A percentile compares a stretch with the other conserved stretches of the same genome.
These are phyloP conservation scores for Zeugodacus cucurbitae DNA, from an alignment of 1,140 invertebrate species.

Conservation along the genomic window DNA sequence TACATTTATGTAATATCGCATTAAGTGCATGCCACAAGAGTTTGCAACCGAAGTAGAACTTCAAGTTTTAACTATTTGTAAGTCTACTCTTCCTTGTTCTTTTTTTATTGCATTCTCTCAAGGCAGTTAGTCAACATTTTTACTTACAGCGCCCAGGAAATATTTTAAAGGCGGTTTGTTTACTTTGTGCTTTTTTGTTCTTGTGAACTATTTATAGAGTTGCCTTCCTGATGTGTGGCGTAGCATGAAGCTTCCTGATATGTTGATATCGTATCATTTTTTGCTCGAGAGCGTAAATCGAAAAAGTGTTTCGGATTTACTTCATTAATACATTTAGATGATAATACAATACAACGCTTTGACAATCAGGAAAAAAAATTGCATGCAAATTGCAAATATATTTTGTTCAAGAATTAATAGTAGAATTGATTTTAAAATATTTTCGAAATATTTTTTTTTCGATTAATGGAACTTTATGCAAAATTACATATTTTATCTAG, in stretches of 20 bases:
- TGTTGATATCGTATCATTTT: neutral
- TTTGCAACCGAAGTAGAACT: neutral
- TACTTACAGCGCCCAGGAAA: neutral
- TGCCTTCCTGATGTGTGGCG: neutral
- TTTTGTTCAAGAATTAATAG: too few relatives aligned
- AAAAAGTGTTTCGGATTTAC: neutral
- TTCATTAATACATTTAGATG: too few relatives aligned
- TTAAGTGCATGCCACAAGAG: neutral
- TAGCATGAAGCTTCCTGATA: neutral
- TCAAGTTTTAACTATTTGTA: neutral
- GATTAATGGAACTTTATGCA: too few relatives aligned
- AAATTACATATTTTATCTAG: too few relatives aligned
- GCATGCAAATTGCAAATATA: too few relatives aligned
- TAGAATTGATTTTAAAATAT: too few relatives aligned
- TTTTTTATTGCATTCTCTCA: neutral
- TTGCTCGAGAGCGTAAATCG: neutral
- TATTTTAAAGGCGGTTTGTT: neutral
- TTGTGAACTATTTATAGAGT: neutral
- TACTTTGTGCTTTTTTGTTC: neutral
- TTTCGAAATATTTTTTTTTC: too few relatives aligned
- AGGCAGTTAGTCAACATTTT: neutral
- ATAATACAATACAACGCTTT: too few relatives aligned
- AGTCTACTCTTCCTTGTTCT: neutral
- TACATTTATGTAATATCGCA: neutral
- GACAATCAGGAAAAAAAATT: too few relatives aligned